Percentiles rank a stretch among this genome's conserved stretches.
Conservation (phyloP, 2,797 vertebrate genomes). For the Spatula versicolor region DNA sequence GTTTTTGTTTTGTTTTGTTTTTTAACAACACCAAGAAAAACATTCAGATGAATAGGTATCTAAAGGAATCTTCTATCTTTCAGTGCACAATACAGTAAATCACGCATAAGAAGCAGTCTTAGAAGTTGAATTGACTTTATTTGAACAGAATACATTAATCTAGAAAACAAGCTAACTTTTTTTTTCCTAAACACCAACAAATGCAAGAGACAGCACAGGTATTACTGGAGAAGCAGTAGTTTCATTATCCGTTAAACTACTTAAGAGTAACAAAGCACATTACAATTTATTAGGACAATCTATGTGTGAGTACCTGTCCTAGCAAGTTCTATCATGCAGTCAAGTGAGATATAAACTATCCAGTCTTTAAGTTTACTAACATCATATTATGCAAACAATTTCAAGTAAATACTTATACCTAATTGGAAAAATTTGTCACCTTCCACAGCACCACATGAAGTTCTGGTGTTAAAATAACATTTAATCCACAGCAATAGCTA, state of each 20-base stretch:
- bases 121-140: slow-evolving; percentile 13
- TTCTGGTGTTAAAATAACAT: slow-evolving; percentile 33
- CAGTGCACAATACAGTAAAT: neutral
- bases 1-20: neutral
- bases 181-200: neutral
- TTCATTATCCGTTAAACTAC: slow-evolving; percentile 21
- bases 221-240: slow-evolving; percentile 5
- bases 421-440: slow-evolving; percentile 23
- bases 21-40: neutral
- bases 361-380: neutral
- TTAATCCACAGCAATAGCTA: slow-evolving; percentile 14
- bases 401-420: slow-evolving; percentile 22
- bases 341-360: slow-evolving; percentile 25
- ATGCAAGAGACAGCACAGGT: slow-evolving; percentile 35
- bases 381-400: slow-evolving; percentile 18
- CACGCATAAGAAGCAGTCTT: neutral
- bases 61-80: neutral
- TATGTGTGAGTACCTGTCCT: slow-evolving; percentile 9
- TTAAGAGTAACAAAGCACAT: slow-evolving; percentile 34
- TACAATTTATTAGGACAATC: slow-evolving; percentile 21
- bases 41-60: neutral
- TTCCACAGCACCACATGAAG: slow-evolving; percentile 48
- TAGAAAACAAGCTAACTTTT: slow-evolving; percentile 41
- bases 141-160: slow-evolving; percentile 22
- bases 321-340: slow-evolving; percentile 18